These are phyloP conservation scores for Dugesia japonica DNA, from an alignment of 2,888 invertebrate species.

Conservation along the genomic window DNA sequence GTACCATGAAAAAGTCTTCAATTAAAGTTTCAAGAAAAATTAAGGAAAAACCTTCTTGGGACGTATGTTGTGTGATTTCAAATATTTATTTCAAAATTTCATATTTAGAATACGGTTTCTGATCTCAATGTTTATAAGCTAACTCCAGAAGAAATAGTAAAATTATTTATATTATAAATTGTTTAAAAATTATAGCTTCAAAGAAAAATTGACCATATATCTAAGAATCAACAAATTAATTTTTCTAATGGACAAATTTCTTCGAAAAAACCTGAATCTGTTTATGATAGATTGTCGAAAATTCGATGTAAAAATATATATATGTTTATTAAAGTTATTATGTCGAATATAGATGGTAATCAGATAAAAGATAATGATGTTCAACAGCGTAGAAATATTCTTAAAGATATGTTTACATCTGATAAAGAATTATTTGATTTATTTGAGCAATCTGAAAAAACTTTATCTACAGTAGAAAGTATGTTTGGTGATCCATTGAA, in stretches of 20 bases:
- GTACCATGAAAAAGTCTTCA: no score
- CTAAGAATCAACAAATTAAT: neutral
- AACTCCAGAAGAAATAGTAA: no score
- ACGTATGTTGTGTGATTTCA: no score
- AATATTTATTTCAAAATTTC: no score
- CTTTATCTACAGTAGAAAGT: neutral
- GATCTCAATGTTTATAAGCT: no score
- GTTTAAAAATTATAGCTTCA: neutral
- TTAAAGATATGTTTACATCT: neutral
- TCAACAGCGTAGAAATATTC: neutral
- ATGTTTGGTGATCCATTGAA: slow-evolving; percentile 6
- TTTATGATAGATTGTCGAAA: neutral
- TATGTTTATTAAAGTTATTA: neutral
- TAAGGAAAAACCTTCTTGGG: no score
- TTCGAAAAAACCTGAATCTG: neutral
- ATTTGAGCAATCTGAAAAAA: neutral
- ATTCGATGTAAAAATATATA: neutral
- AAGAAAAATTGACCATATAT: neutral
- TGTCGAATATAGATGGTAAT: neutral
- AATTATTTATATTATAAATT: no score
- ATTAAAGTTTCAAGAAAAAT: no score
- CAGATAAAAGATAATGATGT: neutral
- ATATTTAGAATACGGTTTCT: no score
- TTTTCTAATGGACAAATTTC: neutral
- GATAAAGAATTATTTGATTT: neutral